phyloP scores from a whole-genome alignment of 2,797 vertebrate species.

The Stomatorhinus walkeri region DNA sequence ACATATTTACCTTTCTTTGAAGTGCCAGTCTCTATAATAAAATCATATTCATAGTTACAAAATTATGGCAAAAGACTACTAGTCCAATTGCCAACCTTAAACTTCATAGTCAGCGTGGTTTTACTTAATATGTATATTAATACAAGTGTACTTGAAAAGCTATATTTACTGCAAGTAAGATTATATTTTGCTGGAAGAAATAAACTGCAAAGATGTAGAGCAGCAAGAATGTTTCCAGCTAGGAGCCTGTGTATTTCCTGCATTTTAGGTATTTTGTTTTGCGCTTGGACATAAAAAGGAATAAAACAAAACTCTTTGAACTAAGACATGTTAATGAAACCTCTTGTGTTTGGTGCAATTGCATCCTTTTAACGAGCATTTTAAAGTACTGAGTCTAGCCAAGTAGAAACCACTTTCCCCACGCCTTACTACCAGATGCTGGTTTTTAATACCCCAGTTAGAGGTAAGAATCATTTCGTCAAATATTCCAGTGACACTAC shows the following conservation, averaged over 20 bases:
- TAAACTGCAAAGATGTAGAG: background rate
- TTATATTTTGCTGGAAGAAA: background rate
- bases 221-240: background rate
- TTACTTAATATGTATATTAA: background rate
- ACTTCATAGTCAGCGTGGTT: background rate
- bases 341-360: background rate
- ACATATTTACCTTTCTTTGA: background rate
- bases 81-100: background rate
- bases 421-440: background rate
- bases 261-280: background rate
- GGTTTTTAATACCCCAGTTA: background rate
- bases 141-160: conserved; percentile 1
- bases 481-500: conserved; percentile 17
- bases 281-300: background rate
- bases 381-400: conserved; percentile 10
- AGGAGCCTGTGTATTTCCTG: background rate
- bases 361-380: background rate
- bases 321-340: background rate
- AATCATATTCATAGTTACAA: background rate
- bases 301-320: background rate
- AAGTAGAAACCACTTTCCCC: background rate
- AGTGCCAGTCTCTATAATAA: background rate
- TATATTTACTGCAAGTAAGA: background rate
- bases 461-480: background rate
- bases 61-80: background rate